These are phyloP conservation scores for Pseudochaenichthys georgianus DNA, from an alignment of 2,797 vertebrate species.

Conservation along the genomic window DNA sequence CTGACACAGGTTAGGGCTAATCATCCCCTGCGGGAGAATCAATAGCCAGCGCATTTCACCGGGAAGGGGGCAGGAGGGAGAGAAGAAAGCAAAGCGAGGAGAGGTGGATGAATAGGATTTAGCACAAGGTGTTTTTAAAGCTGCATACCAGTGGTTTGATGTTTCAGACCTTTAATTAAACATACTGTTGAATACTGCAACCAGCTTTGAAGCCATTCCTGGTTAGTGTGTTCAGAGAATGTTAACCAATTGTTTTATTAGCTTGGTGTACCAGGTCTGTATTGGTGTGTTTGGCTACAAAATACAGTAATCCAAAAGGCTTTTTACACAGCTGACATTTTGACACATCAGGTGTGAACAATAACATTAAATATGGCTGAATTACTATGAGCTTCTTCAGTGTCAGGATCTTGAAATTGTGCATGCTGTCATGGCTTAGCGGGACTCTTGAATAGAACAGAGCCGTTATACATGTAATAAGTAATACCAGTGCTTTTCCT, in stretches of 20 bases:
- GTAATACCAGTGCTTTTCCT: neutral
- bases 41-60: slow-evolving; percentile 67
- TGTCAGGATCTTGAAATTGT: neutral
- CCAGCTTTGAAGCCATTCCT: neutral
- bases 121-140: slow-evolving; percentile 28
- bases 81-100: slow-evolving; percentile 41
- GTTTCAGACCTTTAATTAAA: slow-evolving; percentile 17
- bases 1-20: slow-evolving; percentile 81
- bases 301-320: neutral
- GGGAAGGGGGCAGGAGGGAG: slow-evolving; percentile 31
- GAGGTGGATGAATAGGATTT: slow-evolving; percentile 49
- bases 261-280: neutral
- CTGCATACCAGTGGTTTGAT: slow-evolving; percentile 1
- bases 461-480: neutral
- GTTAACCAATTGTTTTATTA: neutral
- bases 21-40: slow-evolving; percentile 78
- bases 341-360: neutral
- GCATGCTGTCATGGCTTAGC: neutral
- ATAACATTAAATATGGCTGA: neutral
- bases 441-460: neutral
- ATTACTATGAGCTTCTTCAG: neutral
- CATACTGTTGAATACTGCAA: neutral
- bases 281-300: neutral
- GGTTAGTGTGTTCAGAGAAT: neutral
- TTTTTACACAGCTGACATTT: neutral